Percentiles rank a stretch among this genome's conserved stretches.
Evolutionary conservation across 1,140 invertebrate species (phyloP).

Genomic region (Heterodera schachtii): DNA sequence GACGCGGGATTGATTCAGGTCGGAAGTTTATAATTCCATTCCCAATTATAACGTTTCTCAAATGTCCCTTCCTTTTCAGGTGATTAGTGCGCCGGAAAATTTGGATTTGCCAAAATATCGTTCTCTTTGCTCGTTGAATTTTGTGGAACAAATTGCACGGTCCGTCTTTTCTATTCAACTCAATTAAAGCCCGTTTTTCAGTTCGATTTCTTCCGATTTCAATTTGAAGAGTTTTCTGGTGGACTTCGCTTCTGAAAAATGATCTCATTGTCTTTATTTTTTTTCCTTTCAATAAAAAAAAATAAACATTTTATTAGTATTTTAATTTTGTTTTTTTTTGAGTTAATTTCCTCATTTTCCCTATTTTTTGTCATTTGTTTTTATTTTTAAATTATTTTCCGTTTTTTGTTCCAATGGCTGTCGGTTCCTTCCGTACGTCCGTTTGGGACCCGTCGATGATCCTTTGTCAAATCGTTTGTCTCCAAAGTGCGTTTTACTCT

Average conservation of each 20-base stretch:
- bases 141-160: constrained; percentile 31
- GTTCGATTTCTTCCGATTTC: constrained; percentile 19
- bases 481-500: constrained; percentile 69
- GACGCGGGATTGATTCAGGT: constrained; percentile 5
- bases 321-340: neutral
- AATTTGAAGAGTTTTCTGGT: constrained; percentile 14
- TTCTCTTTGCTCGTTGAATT: constrained; percentile 28
- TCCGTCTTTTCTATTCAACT: neutral
- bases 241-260: constrained; percentile 10
- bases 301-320: neutral
- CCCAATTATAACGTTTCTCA: neutral
- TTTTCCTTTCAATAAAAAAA: neutral
- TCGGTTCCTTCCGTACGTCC: constrained; percentile 48
- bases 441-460: constrained; percentile 81
- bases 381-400: neutral
- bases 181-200: neutral
- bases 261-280: constrained; percentile 8
- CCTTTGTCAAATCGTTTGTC: constrained; percentile 96
- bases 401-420: neutral
- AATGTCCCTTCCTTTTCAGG: constrained; percentile 25
- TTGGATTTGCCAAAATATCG: constrained; percentile 33
- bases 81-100: constrained; percentile 31
- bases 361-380: neutral
- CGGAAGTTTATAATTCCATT: neutral
- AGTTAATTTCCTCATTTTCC: neutral